These are phyloP conservation scores for Cotesia glomerata DNA, from an alignment of 1,140 invertebrate species.

Conservation along the genomic window DNA sequence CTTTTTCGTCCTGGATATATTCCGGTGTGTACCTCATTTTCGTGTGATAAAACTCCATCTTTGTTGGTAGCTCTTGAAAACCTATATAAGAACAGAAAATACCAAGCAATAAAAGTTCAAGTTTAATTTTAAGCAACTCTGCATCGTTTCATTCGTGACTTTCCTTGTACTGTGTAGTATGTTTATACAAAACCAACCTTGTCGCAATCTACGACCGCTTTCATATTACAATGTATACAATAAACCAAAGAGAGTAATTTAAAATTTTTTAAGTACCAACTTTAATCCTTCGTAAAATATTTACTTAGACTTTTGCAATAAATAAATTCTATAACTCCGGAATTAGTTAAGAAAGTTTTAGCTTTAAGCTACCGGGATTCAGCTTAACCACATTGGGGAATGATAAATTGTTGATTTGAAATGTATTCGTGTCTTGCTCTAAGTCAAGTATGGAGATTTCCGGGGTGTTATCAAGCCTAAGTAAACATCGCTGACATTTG, in stretches of 20 bases:
- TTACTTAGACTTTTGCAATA: background rate
- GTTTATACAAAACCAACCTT: background rate
- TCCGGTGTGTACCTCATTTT: background rate
- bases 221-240: slow-evolving; percentile 1
- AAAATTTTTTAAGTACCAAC: background rate
- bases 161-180: background rate
- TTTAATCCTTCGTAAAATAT: background rate
- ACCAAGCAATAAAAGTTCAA: slow-evolving; percentile 17
- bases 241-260: background rate
- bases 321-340: background rate
- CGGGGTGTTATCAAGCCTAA: slow-evolving; percentile 42
- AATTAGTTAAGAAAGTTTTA: background rate
- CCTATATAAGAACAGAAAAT: background rate
- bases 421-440: background rate
- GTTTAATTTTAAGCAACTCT: slow-evolving; percentile 19
- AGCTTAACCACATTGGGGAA: background rate
- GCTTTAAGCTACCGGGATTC: background rate
- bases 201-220: no score
- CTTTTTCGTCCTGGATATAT: background rate
- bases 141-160: slow-evolving; percentile 8
- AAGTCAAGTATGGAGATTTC: slow-evolving; percentile 45
- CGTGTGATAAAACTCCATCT: slow-evolving; percentile 15
- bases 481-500: slow-evolving; percentile 46
- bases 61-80: background rate
- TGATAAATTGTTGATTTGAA: background rate